Evolutionary conservation across 2,888 invertebrate genomes (phyloP), one percentile per base, ranked within the genome.

Genomic region (Mythimna lalbum): DNA sequence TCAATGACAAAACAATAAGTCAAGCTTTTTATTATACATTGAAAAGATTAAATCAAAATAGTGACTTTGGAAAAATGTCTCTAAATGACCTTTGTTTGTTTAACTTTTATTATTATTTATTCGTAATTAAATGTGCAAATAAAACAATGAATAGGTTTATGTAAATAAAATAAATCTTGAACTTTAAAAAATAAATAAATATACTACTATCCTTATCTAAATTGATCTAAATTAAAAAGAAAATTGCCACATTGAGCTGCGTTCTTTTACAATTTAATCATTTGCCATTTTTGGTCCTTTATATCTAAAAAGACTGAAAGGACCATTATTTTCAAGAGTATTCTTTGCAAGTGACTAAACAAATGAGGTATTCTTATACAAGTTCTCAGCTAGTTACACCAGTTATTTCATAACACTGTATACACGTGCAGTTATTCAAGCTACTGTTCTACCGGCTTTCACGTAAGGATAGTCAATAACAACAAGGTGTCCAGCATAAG

Each of bases 351-450:
- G n/a, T 21, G 57, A n/a, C n/a, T n/a, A 23, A 33, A 19, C 49
- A 23, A 57, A 4, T 27, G 19, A 52, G 4, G 27, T 36, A 33
- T 59, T 50, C 19, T 31, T 56, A 47, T 47, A 39, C 4, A 47
- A 21, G 17, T 19, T 49, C 17, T 19, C 23, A n/a, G 57, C 70
- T 49, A n/a, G 57, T 64, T 43, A 33, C 56, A 53, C 64, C n/a
- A 36, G 78, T 60, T 73, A 65, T 73, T 64, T 65, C 64, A 68
- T 73, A 77, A 77, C 50, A 63, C 57, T 21, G 50, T 12, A 12
- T 59, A 33, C 53, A 52, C 43, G 53, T 69, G 50, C 52, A 33
- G 60, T 39, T 55, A 27, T n/a, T 63, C 47, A 31, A 21, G 23
- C 14, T 39, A 69, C 55, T 59, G 33, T 31, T 63, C 17, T 36